Conservation (phyloP, 2,797 vertebrate genomes). For the Malurus splendens region DNA sequence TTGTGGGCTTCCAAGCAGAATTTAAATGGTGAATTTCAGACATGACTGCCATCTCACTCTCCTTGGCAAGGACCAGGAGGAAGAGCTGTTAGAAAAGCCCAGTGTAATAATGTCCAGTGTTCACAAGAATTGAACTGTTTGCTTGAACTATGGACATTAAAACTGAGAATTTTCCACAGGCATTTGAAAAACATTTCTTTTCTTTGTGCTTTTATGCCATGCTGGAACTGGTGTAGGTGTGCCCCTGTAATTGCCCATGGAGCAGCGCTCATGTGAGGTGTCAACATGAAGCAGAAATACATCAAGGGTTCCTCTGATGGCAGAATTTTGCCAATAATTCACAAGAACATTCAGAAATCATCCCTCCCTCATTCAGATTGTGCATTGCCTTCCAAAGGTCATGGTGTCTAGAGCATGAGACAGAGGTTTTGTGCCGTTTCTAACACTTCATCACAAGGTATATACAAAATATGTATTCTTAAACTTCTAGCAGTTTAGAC, state of each 20-base stretch:
- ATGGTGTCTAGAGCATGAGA: neutral
- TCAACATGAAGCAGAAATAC: neutral
- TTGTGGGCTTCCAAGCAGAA: no score
- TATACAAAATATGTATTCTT: fast-evolving
- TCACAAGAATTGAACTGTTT: neutral
- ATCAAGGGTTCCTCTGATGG: neutral
- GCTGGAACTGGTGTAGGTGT: neutral
- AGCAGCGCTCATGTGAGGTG: neutral
- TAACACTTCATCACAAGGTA: neutral
- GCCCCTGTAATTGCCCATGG: neutral
- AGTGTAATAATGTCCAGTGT: neutral
- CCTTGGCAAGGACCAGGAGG: neutral
- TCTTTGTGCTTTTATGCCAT: no score
- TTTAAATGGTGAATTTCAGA: neutral
- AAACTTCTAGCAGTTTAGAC: neutral
- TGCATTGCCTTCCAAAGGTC: neutral
- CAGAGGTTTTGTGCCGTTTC: neutral
- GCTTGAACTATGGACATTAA: no score
- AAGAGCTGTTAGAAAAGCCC: neutral
- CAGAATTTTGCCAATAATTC: neutral
- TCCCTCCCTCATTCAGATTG: neutral
- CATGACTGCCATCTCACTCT: fast-evolving
- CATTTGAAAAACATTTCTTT: no score
- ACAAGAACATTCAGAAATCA: neutral
- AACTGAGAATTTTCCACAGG: neutral